A percentile compares a stretch with the other conserved stretches of the same genome.
Conservation (phyloP, 1,140 invertebrate species). For the Hycleus cichorii region DNA sequence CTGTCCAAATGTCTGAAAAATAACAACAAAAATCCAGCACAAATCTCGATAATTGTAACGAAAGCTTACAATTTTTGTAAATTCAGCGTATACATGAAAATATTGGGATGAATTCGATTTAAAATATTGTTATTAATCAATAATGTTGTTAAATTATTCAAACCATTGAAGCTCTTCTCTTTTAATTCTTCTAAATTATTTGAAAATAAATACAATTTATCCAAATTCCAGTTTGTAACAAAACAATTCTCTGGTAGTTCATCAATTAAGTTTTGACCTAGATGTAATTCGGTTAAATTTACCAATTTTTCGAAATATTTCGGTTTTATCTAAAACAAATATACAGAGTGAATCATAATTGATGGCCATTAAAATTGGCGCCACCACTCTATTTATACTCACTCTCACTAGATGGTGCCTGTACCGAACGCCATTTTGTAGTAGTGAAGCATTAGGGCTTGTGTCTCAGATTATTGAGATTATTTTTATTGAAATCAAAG, state of each 20-base stretch:
- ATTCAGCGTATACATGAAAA: constrained; percentile 33
- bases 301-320: constrained; percentile 30
- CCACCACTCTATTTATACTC: too few species aligned
- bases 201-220: constrained; percentile 37
- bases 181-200: constrained; percentile 37
- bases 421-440: too few species aligned
- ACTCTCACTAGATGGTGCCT: too few species aligned
- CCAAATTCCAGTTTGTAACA: constrained; percentile 25
- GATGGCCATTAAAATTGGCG: too few species aligned
- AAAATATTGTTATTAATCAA: constrained; percentile 39
- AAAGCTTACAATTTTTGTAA: constrained; percentile 35
- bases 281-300: constrained; percentile 33
- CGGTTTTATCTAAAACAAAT: constrained; percentile 24
- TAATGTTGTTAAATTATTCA: constrained; percentile 33
- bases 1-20: constrained; percentile 67
- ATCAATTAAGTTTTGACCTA: constrained; percentile 36
- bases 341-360: too few species aligned
- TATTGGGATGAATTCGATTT: constrained; percentile 26
- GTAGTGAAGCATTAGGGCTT: too few species aligned
- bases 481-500: too few species aligned
- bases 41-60: too few species aligned
- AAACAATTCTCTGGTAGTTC: constrained; percentile 35
- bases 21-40: background rate
- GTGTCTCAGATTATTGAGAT: too few species aligned
- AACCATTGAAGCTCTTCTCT: constrained; percentile 32